Conservation (phyloP, 2,113 vertebrate species). For the Pachypanchax playfairii region DNA sequence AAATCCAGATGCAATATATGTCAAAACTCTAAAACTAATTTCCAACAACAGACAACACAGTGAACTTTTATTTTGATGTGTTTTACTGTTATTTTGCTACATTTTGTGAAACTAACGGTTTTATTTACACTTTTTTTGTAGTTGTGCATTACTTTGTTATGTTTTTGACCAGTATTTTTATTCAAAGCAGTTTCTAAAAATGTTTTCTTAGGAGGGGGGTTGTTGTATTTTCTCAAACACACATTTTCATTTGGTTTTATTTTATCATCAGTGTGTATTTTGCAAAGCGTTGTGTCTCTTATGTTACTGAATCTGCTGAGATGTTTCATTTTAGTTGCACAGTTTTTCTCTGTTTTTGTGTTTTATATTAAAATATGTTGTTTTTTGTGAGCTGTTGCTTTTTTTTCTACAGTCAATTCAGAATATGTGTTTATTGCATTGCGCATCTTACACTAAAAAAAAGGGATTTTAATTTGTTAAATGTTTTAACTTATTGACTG, state of each 20-base stretch:
- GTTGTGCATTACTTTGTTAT: neutral
- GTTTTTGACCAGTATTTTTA: no score
- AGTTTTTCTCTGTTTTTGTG: neutral
- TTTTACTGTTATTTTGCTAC: neutral
- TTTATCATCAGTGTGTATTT: no score
- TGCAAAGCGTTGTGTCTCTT: neutral
- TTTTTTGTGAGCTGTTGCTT: neutral
- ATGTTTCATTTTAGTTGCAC: neutral
- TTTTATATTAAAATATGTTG: neutral
- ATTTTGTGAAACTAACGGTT: no score
- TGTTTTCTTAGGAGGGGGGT: no score
- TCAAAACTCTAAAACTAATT: no score
- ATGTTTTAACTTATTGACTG: slow-evolving; percentile 20
- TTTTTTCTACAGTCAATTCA: neutral
- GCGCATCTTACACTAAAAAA: no score
- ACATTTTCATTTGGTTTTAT: no score
- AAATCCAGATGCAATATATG: no score
- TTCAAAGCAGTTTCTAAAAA: no score
- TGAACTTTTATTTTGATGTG: neutral
- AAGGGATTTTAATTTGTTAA: neutral
- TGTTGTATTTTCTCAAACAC: no score
- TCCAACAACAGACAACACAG: no score
- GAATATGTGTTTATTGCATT: neutral
- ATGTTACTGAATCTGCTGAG: neutral
- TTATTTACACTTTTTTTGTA: neutral